phyloP scores from a whole-genome alignment of 2,797 vertebrate species.

The Limnodromus scolopaceus region DNA sequence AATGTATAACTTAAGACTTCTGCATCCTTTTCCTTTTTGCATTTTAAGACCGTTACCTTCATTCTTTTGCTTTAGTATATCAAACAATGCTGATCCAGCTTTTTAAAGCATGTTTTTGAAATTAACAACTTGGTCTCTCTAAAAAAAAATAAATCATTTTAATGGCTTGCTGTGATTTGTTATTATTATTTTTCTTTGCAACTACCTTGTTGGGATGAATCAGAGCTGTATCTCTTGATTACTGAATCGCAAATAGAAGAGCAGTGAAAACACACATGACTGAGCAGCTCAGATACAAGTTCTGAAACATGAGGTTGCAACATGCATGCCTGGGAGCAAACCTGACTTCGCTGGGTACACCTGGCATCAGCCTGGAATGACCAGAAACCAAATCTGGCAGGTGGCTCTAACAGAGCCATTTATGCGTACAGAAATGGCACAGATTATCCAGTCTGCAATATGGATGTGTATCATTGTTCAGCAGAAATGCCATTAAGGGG shows the following conservation, averaged over 20 bases:
- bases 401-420: not conserved
- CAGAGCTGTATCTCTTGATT: not conserved
- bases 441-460: not conserved
- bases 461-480: not conserved
- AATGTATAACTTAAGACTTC: not conserved
- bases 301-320: not conserved
- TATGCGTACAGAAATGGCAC: accelerated
- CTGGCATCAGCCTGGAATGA: not conserved
- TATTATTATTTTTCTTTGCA: not conserved
- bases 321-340: not conserved
- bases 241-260: not conserved
- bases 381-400: not conserved
- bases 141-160: slow-evolving; percentile 18
- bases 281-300: accelerated
- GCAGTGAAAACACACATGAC: accelerated
- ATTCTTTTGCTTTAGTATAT: slow-evolving; percentile 55
- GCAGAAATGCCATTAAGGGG: accelerated
- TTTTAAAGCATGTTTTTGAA: slow-evolving; percentile 61
- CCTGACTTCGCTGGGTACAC: accelerated
- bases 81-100: slow-evolving; percentile 20
- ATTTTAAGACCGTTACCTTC: not conserved
- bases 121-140: slow-evolving; percentile 31
- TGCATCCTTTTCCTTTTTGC: slow-evolving; percentile 4
- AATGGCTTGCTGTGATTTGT: not conserved
- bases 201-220: not conserved